These are phyloP conservation scores for Noctua fimbriata DNA, from an alignment of 2,888 invertebrate genomes.

Conservation along the genomic window DNA sequence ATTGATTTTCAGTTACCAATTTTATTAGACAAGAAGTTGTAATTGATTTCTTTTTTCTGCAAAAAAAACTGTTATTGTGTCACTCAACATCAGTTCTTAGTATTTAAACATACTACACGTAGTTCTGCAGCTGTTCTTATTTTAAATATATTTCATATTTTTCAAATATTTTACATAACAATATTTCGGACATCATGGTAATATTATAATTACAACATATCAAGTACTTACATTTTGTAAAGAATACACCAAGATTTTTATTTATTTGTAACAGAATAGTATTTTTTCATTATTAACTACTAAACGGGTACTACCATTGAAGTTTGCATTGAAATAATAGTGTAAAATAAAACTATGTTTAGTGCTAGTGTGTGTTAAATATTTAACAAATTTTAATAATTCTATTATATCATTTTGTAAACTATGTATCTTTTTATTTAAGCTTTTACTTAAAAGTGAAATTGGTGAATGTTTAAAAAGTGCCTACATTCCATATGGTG, in stretches of 20 bases:
- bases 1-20: neutral
- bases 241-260: conserved; percentile 44
- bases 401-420: conserved; percentile 49
- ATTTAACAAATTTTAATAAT: conserved; percentile 52
- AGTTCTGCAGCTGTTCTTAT: conserved; percentile 15
- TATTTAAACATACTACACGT: conserved; percentile 12
- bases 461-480: conserved; percentile 74
- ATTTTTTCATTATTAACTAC: conserved; percentile 35
- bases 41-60: neutral
- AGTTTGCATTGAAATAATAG: conserved; percentile 46
- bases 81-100: neutral
- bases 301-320: conserved; percentile 55
- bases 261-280: conserved; percentile 50
- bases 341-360: conserved; percentile 46
- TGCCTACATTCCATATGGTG: conserved; percentile 88
- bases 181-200: conserved; percentile 64
- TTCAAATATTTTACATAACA: conserved; percentile 51
- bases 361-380: conserved; percentile 57
- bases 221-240: conserved; percentile 58
- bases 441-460: conserved; percentile 52
- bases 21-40: neutral
- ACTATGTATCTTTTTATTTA: conserved; percentile 43
- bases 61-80: neutral
- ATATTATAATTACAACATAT: conserved; percentile 65
- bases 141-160: conserved; percentile 12